These are phyloP conservation scores for Drosophila incognita DNA, from an alignment of 2,888 invertebrate species.

Conservation along the genomic window DNA sequence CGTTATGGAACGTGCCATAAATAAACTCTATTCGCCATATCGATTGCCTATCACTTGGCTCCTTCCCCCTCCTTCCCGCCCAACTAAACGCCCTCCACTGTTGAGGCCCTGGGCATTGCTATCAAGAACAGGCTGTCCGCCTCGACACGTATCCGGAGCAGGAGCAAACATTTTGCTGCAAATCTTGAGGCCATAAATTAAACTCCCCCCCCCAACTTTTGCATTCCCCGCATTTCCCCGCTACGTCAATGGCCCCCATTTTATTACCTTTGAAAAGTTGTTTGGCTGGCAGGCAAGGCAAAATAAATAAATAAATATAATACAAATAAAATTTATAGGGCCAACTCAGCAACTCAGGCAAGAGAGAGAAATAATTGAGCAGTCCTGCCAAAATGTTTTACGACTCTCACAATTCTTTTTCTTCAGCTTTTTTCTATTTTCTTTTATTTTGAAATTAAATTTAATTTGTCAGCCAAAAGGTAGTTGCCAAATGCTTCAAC, in stretches of 20 bases:
- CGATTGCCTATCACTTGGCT: conserved; percentile 52
- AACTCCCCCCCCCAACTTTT: conserved; percentile 4
- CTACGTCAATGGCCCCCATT: conserved; percentile 38
- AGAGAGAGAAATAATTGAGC: conserved; percentile 70
- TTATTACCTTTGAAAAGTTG: conserved; percentile 69
- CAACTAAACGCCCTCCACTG: neutral
- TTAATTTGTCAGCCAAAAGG: conserved; percentile 60
- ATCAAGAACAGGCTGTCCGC: conserved; percentile 66
- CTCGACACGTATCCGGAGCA: conserved; percentile 21
- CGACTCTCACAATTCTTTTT: conserved; percentile 57
- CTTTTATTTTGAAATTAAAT: conserved; percentile 64
- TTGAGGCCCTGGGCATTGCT: conserved; percentile 33
- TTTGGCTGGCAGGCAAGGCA: conserved; percentile 21
- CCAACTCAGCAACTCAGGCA: conserved; percentile 26
- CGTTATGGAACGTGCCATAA: conserved; percentile 68
- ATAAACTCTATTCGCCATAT: conserved; percentile 70
- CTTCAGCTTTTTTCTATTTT: neutral
- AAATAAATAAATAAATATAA: conserved; percentile 55
- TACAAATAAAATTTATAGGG: conserved; percentile 70
- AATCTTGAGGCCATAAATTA: conserved; percentile 72
- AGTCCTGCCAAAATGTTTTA: conserved; percentile 51
- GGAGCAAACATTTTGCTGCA: conserved; percentile 47
- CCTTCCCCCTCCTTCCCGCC: neutral
- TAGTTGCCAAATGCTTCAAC: conserved; percentile 54
- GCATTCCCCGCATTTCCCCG: neutral